Evolutionary conservation across 1,140 invertebrate species (phyloP).

Genomic region (Cotesia typhae): DNA sequence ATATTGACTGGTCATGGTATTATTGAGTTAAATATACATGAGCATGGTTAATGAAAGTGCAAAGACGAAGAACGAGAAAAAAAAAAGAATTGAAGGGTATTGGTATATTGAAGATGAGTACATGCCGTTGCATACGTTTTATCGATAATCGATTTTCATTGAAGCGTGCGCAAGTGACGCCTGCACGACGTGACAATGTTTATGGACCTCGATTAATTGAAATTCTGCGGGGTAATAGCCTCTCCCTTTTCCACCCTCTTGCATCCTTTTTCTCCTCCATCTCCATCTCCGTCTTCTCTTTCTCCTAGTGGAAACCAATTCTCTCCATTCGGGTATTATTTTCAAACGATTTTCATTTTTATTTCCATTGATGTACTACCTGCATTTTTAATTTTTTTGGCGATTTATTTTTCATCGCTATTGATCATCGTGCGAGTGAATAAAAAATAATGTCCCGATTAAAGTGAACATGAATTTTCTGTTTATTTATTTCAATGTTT

Average conservation of each 20-base stretch:
- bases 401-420: not conserved
- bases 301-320: constrained; percentile 8
- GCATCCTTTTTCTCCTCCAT: constrained; percentile 16
- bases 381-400: constrained; percentile 1
- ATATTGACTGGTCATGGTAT: too few relatives aligned
- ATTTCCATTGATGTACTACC: constrained; percentile 8
- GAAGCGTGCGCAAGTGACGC: constrained; percentile 27
- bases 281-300: not conserved
- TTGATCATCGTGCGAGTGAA: too few relatives aligned
- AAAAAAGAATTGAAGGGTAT: not conserved
- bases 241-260: not conserved
- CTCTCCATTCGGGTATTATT: constrained; percentile 11
- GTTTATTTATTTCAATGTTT: not conserved
- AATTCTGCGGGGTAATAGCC: constrained; percentile 25
- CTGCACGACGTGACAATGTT: constrained; percentile 31
- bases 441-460: not conserved
- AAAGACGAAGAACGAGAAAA: constrained; percentile 3
- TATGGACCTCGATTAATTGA: constrained; percentile 36
- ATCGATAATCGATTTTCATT: constrained; percentile 36
- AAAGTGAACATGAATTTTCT: not conserved
- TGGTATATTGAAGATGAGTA: constrained; percentile 11
- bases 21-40: too few relatives aligned
- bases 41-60: constrained; percentile 1
- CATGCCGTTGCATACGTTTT: constrained; percentile 5
- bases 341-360: constrained; percentile 16